Base-by-base conservation (phyloP, 1,140 invertebrate genomes). In the Nylanderia fulva region DNA sequence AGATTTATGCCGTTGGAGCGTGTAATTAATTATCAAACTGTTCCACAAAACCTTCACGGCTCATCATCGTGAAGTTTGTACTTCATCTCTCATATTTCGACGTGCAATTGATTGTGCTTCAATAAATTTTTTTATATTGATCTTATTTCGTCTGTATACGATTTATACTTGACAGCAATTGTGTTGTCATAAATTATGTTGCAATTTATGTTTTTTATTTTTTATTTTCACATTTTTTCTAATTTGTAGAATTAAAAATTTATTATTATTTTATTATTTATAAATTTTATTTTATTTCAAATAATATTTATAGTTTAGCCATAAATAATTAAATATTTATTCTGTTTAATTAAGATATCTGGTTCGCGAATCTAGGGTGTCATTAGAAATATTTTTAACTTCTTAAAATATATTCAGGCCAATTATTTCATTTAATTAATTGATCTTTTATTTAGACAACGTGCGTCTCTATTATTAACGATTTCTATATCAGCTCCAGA, bases 1-100 rank as follows among this genome's bases (percentile, higher is more conserved):
- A 82, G 87, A 88, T 88, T 88, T 88, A 88, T 83, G 27, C 56
- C 58, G 52, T n/a, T 54, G 15, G 39, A 56, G 52, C 56, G 76
- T 33, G 54, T 87, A 83, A 88, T 88, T 88, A 88, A 88, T 88
- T 88, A 88, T 82, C 86, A 63, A 75, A 58, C 86, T 74, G 74
- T 63, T 85, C 48, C 45, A 77, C 42, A 61, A 66, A 80, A 85
- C 45, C 82, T 85, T 64, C 63, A 64, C 24, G 48, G 71, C 63
- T 87, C 33, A n/a, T n/a, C 29, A 39, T 42, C 66, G 15, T 15
- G 52, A 11, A n/a, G 61, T 33, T 71, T 77, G n/a, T 61, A n/a
- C 18, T 29, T 45, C 52, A 24, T 39, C 48, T 72, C 84, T 21
- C 64, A 71, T 33, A 45, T 52, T 60, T 71, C 42, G 66, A 33